Conservation (phyloP, 1,140 invertebrate species). For the Microplitis demolitor region DNA sequence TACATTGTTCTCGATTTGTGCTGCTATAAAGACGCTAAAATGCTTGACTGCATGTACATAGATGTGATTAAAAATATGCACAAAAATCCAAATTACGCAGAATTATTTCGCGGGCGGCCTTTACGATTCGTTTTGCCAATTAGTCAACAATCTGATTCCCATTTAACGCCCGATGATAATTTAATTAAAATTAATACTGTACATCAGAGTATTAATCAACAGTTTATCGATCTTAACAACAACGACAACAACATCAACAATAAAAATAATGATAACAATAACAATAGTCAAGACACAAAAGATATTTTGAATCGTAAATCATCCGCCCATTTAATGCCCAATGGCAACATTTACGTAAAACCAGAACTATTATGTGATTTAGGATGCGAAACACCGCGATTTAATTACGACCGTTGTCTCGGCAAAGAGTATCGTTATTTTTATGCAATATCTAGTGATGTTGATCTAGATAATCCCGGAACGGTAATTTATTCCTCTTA, state of each 20-base stretch:
- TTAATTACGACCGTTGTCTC: slow-evolving; percentile 74
- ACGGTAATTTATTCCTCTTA: slow-evolving; percentile 62
- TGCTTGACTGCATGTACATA: slow-evolving; percentile 85
- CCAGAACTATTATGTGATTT: slow-evolving; percentile 74
- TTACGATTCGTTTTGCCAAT: slow-evolving; percentile 75
- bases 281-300: background rate
- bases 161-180: slow-evolving; percentile 47
- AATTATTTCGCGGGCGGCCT: slow-evolving; percentile 77
- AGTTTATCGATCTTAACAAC: background rate
- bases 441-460: slow-evolving; percentile 87
- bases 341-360: slow-evolving; percentile 63
- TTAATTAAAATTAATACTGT: slow-evolving; percentile 57
- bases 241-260: background rate
- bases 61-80: slow-evolving; percentile 80
- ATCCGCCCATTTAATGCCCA: slow-evolving; percentile 59
- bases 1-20: slow-evolving; percentile 81
- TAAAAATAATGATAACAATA: background rate
- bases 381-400: slow-evolving; percentile 83
- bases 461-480: slow-evolving; percentile 80
- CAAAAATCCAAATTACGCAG: slow-evolving; percentile 77
- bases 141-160: slow-evolving; percentile 26
- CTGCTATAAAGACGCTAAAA: slow-evolving; percentile 78
- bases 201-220: slow-evolving; percentile 27
- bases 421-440: slow-evolving; percentile 82
- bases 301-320: slow-evolving; percentile 54